These are phyloP conservation scores for Pristiophorus japonicus DNA, from an alignment of 2,113 vertebrate genomes.

Conservation along the genomic window DNA sequence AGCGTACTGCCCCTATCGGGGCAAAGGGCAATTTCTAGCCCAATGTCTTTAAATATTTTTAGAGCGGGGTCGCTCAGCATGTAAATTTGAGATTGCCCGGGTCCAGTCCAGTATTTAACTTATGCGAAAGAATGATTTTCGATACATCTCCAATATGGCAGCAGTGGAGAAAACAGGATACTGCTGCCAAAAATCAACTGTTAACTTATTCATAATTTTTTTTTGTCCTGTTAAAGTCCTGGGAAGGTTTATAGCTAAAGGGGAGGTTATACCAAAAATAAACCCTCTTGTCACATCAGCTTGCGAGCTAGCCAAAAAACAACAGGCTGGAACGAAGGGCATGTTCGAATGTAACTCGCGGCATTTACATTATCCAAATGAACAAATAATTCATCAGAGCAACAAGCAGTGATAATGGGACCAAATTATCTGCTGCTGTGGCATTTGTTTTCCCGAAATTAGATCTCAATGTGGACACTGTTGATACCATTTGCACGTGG, in stretches of 20 bases:
- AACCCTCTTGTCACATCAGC: constrained; percentile 8
- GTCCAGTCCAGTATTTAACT: background rate
- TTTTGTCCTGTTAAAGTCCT: background rate
- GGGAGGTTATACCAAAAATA: constrained; percentile 18
- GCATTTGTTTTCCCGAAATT: background rate
- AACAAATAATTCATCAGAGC: background rate
- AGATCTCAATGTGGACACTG: background rate
- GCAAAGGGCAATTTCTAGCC: too few species aligned
- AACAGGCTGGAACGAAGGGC: background rate
- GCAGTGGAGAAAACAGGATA: background rate
- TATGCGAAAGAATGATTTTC: background rate
- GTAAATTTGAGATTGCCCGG: background rate
- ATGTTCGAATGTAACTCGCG: background rate
- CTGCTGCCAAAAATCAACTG: background rate
- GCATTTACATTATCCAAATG: background rate
- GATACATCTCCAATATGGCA: background rate
- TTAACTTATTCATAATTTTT: constrained; percentile 8
- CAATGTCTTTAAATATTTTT: background rate
- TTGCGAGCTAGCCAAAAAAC: background rate
- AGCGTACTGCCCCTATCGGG: too few species aligned
- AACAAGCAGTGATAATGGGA: background rate
- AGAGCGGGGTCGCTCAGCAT: background rate
- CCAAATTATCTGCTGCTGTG: background rate
- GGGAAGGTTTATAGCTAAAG: constrained; percentile 18
- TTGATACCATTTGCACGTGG: background rate